Evolutionary conservation across 2,888 invertebrate genomes (phyloP).

Genomic region (Dendrolimus houi): DNA sequence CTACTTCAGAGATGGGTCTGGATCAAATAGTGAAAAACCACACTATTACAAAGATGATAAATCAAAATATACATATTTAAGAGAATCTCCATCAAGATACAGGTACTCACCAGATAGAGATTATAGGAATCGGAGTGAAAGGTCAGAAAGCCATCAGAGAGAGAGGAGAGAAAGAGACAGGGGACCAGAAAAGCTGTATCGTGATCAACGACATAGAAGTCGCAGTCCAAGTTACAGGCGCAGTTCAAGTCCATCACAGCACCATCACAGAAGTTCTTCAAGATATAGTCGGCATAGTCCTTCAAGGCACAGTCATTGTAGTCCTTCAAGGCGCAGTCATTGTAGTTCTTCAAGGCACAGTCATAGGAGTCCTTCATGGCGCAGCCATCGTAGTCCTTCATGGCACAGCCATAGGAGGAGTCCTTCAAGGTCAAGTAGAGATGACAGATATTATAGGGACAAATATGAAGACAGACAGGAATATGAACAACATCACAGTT

Average conservation of each 20-base stretch:
- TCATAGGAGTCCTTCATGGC: constrained; percentile 13
- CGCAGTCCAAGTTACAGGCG: constrained; percentile 34
- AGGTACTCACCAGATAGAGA: constrained; percentile 26
- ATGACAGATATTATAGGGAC: constrained; percentile 13
- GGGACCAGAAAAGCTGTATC: constrained; percentile 15
- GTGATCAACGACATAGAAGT: constrained; percentile 19
- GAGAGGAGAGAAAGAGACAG: constrained; percentile 22
- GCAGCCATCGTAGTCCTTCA: constrained; percentile 1
- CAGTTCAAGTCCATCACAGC: constrained; percentile 30
- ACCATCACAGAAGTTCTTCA: constrained; percentile 28
- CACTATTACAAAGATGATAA: constrained; percentile 1
- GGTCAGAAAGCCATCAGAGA: constrained; percentile 5
- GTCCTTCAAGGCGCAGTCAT: constrained; percentile 19
- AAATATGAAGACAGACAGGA: constrained; percentile 29
- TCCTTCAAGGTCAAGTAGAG: constrained; percentile 14
- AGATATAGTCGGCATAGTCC: constrained; percentile 9
- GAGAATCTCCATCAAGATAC: constrained; percentile 13
- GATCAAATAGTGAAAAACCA: constrained; percentile 9
- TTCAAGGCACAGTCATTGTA: constrained; percentile 26
- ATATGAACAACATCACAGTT: constrained; percentile 33
- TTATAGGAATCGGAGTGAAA: constrained; percentile 11
- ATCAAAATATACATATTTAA: too few species aligned
- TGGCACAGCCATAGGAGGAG: constrained; percentile 31
- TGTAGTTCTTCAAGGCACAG: constrained; percentile 11
- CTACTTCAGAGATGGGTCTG: constrained; percentile 1